Base-by-base conservation (phyloP, 2,113 vertebrate genomes). In the Chlamydotis undulata region DNA sequence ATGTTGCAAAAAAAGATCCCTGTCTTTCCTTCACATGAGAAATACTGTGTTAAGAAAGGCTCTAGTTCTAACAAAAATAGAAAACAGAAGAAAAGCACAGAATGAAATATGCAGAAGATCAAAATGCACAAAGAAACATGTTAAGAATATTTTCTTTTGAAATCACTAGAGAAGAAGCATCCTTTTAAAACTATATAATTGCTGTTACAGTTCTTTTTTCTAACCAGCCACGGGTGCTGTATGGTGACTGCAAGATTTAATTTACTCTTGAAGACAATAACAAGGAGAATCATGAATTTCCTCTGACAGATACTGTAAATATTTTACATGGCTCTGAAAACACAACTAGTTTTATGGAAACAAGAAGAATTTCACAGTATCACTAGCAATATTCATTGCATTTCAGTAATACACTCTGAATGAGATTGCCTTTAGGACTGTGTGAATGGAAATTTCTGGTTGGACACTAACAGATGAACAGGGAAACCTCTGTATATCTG, bases 241-340 rank as follows among this genome's bases (percentile, higher is more conserved):
- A 47, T 8, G 15, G 31, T 68, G 35, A 63, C 16, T 65, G 25
- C 19, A 60, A 61, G 37, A 86, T 76, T 90, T 89, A 85, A 49
- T 92, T 86, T 82, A 79, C 15, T 77, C 55, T 61, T 65, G 61
- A 79, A 94, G 26, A 68, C 35, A 93, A 41, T 50, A 39, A 56
- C 19, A 75, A 25, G 24, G 41, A 70, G 41, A 91, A 28, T 19
- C 21, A 81, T 50, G 26, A 65, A 67, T 93, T 63, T 84, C 61
- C 60, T 55, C 17, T 83, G 64, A 71, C 63, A 95, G 37, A 35
- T 28, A 19, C 10, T 87, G 37, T 91, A 94, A 93, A 92, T 78
- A 90, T 87, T 94, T 84, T 55, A 53, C 53, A 23, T 82, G 49
- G 22, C 26, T 94, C 65, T 69, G 53, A 81, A 89, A 87, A 85